These are phyloP conservation scores for Ammodytes dubius DNA, from an alignment of 2,113 vertebrate genomes.

Conservation along the genomic window DNA sequence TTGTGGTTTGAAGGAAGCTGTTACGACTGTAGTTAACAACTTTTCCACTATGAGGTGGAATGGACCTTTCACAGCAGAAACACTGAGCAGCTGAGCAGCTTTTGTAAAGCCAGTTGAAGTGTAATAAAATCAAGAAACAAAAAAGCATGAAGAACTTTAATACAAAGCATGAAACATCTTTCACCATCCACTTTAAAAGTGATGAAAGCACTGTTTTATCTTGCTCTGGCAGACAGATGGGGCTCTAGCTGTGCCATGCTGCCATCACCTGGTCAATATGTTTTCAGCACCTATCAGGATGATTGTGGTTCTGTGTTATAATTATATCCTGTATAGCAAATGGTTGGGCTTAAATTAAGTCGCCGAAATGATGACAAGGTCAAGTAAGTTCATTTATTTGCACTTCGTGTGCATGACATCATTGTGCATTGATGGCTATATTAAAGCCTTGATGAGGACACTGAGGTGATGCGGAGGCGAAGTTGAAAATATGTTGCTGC, in stretches of 20 bases:
- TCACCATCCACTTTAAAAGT: conserved; percentile 5
- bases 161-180: neutral
- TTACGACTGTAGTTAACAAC: conserved; percentile 49
- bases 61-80: neutral
- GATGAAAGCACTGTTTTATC: conserved; percentile 2
- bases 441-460: neutral
- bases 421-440: neutral
- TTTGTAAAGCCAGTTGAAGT: neutral
- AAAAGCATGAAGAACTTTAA: neutral
- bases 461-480: neutral
- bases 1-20: conserved; percentile 37
- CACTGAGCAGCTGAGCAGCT: neutral
- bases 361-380: neutral
- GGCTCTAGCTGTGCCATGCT: conserved; percentile 77
- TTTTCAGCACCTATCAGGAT: conserved; percentile 42
- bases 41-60: conserved; percentile 5
- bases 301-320: neutral
- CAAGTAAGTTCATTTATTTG: neutral
- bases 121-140: neutral
- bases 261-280: conserved; percentile 79
- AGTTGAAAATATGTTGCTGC: neutral
- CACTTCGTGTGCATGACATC: conserved; percentile 5
- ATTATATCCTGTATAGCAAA: conserved; percentile 9
- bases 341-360: neutral
- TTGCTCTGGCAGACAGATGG: conserved; percentile 23